A percentile compares a stretch with the other conserved stretches of the same genome.
Evolutionary conservation across 1,140 invertebrate genomes (phyloP).

Genomic region (Trachymyrmex cornetzi): DNA sequence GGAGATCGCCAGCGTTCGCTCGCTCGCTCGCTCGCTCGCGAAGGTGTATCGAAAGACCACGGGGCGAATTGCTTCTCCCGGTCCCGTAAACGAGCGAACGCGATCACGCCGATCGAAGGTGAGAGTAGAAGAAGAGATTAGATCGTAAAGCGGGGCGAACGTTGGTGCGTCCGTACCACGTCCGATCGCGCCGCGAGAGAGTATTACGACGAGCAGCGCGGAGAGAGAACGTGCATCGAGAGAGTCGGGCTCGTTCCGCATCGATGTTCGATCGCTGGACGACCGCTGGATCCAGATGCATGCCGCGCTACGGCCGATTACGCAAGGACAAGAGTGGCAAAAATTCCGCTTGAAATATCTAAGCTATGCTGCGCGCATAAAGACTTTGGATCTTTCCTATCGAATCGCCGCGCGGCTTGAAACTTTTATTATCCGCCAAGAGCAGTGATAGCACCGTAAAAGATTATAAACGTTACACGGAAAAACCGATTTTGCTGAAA

Average conservation of each 20-base stretch:
- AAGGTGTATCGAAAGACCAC: conserved; percentile 61
- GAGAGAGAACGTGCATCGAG: conserved; percentile 33
- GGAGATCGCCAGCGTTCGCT: conserved; percentile 53
- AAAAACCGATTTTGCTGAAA: no score
- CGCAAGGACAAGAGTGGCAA: conserved; percentile 49
- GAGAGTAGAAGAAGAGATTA: conserved; percentile 52
- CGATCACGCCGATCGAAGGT: conserved; percentile 48
- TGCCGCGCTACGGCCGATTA: conserved; percentile 50
- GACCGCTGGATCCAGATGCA: conserved; percentile 43
- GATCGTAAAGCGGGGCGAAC: conserved; percentile 66
- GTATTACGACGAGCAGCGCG: conserved; percentile 24
- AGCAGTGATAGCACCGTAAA: not conserved
- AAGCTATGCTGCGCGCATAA: not conserved
- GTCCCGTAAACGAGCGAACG: conserved; percentile 40
- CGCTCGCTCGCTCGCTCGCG: conserved; percentile 36
- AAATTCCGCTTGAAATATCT: conserved; percentile 17
- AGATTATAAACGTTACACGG: no score
- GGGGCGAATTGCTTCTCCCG: conserved; percentile 44
- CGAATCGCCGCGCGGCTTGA: not conserved
- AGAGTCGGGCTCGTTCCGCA: conserved; percentile 39
- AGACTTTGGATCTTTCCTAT: conserved; percentile 3
- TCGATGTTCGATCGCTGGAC: conserved; percentile 31
- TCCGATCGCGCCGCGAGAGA: conserved; percentile 22
- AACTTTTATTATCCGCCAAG: not conserved
- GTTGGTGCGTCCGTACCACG: conserved; percentile 27